phyloP scores from a whole-genome alignment of 2,888 invertebrate species.

The Nomada fabriciana region DNA sequence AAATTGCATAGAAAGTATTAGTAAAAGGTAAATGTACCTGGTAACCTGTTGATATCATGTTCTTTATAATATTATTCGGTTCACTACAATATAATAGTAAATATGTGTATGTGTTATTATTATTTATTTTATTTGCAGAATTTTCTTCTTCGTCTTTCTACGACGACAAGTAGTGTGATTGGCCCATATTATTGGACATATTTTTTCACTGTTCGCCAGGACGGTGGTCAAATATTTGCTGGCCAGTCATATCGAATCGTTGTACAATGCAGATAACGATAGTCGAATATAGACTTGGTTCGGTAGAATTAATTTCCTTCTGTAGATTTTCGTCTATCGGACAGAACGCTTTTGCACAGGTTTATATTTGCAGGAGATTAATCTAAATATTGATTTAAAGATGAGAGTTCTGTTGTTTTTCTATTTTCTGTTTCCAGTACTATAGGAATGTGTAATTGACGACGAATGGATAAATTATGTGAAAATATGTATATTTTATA shows the following conservation, averaged over 20 bases:
- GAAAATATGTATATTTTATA: too few species aligned
- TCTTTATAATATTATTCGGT: too few species aligned
- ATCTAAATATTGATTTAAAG: not conserved
- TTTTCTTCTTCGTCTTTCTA: not conserved
- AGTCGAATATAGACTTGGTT: not conserved
- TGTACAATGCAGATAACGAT: not conserved
- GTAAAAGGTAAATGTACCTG: too few species aligned
- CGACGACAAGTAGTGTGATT: not conserved
- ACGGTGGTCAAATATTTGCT: slow-evolving; percentile 32
- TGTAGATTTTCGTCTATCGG: not conserved
- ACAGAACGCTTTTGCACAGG: not conserved
- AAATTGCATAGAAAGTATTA: too few species aligned
- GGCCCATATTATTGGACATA: not conserved
- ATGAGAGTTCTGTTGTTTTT: not conserved
- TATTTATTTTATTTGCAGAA: slow-evolving; percentile 11
- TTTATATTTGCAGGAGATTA: not conserved
- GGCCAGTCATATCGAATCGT: slow-evolving; percentile 9
- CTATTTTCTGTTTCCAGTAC: not conserved
- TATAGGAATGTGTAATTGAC: too few species aligned
- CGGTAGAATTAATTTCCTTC: slow-evolving; percentile 17
- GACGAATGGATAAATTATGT: too few species aligned
- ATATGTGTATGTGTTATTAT: slow-evolving; percentile 10
- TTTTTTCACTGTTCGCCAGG: slow-evolving; percentile 6
- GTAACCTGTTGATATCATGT: too few species aligned
- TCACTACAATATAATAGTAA: too few species aligned